Conservation (phyloP, 2,113 vertebrate species). For the Miniopterus natalensis region DNA sequence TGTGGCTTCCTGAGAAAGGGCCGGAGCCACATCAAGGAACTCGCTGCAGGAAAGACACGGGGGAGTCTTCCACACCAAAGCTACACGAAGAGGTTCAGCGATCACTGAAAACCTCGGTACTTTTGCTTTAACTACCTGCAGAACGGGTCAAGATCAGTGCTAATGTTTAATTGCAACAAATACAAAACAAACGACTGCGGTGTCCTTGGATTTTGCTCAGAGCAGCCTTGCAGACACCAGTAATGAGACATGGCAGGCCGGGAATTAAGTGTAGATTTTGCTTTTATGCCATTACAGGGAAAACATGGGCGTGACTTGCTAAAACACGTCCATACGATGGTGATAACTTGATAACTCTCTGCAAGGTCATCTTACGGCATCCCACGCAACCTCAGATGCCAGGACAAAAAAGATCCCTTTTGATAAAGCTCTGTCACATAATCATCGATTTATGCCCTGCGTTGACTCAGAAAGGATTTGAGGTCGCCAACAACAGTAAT, state of each 20-base stretch:
- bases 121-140: conserved; percentile 12
- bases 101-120: neutral
- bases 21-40: neutral
- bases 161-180: conserved; percentile 75
- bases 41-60: neutral
- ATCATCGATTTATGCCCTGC: conserved; percentile 63
- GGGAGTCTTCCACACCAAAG: neutral
- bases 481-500: neutral
- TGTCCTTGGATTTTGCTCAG: conserved; percentile 48
- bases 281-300: conserved; percentile 48
- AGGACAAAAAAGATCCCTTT: conserved; percentile 66
- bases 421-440: conserved; percentile 63
- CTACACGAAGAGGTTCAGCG: neutral
- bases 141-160: conserved; percentile 25
- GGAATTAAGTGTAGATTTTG: conserved; percentile 74
- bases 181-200: conserved; percentile 46
- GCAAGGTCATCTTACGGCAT: conserved; percentile 64
- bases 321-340: neutral
- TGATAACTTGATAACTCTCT: conserved; percentile 62
- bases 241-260: conserved; percentile 63
- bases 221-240: conserved; percentile 40
- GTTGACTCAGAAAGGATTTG: conserved; percentile 67
- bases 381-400: conserved; percentile 48
- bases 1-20: neutral
- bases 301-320: conserved; percentile 60